Conservation (phyloP, 1,140 invertebrate species). For the Capitella teleta region DNA sequence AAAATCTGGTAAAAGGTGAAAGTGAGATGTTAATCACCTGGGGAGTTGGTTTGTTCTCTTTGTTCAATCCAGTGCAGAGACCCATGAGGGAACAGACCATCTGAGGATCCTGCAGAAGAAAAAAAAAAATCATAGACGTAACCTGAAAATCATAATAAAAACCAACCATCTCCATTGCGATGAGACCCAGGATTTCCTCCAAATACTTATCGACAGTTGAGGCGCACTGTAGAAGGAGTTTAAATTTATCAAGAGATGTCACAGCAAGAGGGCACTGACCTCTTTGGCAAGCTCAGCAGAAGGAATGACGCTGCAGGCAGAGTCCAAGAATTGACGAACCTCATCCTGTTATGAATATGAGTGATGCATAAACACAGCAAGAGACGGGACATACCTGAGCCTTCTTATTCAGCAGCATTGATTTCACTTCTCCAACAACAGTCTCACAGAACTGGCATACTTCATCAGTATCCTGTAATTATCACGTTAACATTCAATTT, state of each 20-base stretch:
- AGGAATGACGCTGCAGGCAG: not conserved
- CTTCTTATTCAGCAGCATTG: slow-evolving; percentile 75
- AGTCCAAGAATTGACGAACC: too few relatives aligned
- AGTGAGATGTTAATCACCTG: too few relatives aligned
- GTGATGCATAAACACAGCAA: slow-evolving; percentile 1
- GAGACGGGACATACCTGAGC: slow-evolving; percentile 51
- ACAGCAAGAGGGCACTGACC: not conserved
- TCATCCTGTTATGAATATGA: too few relatives aligned
- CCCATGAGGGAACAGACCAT: slow-evolving; percentile 2
- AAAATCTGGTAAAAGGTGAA: too few relatives aligned
- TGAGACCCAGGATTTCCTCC: not conserved
- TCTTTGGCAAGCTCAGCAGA: not conserved
- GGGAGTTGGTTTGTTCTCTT: not conserved
- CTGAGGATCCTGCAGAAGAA: slow-evolving; percentile 1
- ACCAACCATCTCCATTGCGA: too few relatives aligned
- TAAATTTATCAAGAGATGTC: not conserved
- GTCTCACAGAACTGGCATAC: slow-evolving; percentile 4
- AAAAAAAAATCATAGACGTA: not conserved
- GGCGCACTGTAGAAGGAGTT: slow-evolving; percentile 47
- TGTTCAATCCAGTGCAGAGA: not conserved
- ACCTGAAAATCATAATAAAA: not conserved
- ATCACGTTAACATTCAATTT: too few relatives aligned
- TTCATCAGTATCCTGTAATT: slow-evolving; percentile 3
- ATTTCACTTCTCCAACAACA: slow-evolving; percentile 76
- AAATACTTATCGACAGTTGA: slow-evolving; percentile 48